Evolutionary conservation across 64 coral and sea anemone genomes (phyloP).

Genomic region (Exaiptasia diaphana): DNA sequence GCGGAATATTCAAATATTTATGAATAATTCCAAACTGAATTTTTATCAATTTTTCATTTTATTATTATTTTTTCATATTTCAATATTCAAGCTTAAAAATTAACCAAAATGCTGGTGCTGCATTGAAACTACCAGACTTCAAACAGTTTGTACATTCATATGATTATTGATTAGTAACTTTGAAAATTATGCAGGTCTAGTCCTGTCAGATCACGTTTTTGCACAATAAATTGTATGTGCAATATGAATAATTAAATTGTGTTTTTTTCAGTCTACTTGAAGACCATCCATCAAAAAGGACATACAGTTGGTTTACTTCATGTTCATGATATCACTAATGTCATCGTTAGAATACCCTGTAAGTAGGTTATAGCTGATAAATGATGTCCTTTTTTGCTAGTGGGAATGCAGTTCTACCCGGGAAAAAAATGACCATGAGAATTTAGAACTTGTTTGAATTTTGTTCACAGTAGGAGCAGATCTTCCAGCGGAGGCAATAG

Average conservation of each 20-base stretch:
- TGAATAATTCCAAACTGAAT: no score
- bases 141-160: background rate
- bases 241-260: background rate
- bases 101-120: no score
- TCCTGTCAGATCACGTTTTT: background rate
- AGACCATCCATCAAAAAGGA: background rate
- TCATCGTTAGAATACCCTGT: slow-evolving; percentile 11
- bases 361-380: background rate
- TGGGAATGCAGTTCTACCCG: background rate
- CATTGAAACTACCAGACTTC: no score
- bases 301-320: slow-evolving; percentile 12
- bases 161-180: background rate
- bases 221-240: background rate
- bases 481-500: slow-evolving; percentile 47
- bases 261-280: slow-evolving; percentile 22
- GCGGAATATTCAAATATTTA: no score
- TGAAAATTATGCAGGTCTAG: background rate
- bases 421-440: background rate
- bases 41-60: no score
- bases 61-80: no score
- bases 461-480: slow-evolving; percentile 49
- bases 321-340: slow-evolving; percentile 18
- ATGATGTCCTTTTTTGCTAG: background rate
- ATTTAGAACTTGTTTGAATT: background rate
- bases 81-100: no score